phyloP scores from a whole-genome alignment of 2,797 vertebrate species.

The Anguilla obscura region DNA sequence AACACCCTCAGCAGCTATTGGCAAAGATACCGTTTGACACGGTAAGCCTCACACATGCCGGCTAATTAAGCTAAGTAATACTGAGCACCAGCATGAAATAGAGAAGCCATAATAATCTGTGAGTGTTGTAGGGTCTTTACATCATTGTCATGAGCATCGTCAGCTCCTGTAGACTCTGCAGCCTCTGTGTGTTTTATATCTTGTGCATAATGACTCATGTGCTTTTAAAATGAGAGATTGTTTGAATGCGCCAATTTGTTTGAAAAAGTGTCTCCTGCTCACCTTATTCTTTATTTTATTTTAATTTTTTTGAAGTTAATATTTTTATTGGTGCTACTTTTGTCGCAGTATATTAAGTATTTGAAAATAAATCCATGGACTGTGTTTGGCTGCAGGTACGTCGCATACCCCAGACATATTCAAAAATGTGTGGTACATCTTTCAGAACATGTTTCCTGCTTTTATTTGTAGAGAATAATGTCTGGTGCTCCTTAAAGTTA shows the following conservation, averaged over 20 bases:
- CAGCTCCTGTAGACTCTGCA: background rate
- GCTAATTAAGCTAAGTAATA: slow-evolving; percentile 28
- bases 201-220: background rate
- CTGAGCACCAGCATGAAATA: background rate
- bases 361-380: background rate
- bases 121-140: background rate
- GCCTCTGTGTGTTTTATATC: background rate
- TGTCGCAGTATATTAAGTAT: background rate
- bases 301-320: background rate
- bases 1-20: slow-evolving; percentile 20
- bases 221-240: background rate
- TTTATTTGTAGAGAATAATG: background rate
- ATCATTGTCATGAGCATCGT: background rate
- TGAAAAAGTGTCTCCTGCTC: background rate
- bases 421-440: background rate
- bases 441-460: background rate
- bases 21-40: slow-evolving; percentile 29
- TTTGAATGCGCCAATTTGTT: background rate
- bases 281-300: background rate
- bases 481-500: background rate
- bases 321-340: background rate
- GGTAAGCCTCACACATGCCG: slow-evolving; percentile 31
- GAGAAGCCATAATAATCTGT: background rate
- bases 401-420: background rate
- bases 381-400: background rate